phyloP scores from a whole-genome alignment of 2,888 invertebrate species.

The Brenthis ino region DNA sequence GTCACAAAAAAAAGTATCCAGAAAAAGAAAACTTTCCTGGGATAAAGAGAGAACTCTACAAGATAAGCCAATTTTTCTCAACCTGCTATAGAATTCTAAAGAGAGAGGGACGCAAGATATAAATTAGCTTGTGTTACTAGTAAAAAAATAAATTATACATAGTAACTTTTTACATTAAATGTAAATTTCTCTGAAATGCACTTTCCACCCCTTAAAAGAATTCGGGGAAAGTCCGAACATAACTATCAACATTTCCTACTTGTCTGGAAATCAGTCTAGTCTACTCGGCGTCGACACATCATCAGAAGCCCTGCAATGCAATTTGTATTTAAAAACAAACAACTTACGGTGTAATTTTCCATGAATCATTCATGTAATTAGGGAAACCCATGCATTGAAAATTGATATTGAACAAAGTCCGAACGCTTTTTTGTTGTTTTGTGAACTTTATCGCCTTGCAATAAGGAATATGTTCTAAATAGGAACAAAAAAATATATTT shows the following conservation, averaged over 20 bases:
- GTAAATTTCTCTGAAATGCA: background rate
- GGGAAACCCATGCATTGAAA: slow-evolving; percentile 20
- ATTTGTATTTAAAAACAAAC: slow-evolving; percentile 3
- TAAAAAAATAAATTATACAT: too few species aligned
- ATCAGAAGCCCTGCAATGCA: background rate
- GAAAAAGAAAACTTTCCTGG: too few species aligned
- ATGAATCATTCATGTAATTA: slow-evolving; percentile 7
- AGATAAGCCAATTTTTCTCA: too few species aligned
- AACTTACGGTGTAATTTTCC: slow-evolving; percentile 6
- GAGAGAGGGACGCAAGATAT: too few species aligned
- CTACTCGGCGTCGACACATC: slow-evolving; percentile 22
- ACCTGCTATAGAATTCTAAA: too few species aligned
- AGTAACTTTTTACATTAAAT: background rate
- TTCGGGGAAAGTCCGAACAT: background rate
- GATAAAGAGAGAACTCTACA: too few species aligned
- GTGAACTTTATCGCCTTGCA: background rate
- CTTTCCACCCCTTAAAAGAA: background rate
- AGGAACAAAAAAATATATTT: background rate
- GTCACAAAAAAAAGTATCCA: too few species aligned
- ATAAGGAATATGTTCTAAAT: background rate
- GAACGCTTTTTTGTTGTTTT: background rate
- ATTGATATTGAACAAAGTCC: slow-evolving; percentile 13
- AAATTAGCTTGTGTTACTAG: too few species aligned
- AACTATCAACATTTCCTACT: background rate
- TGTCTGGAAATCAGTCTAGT: slow-evolving; percentile 26